Evolutionary conservation across 2,888 invertebrate species (phyloP), one percentile per base, ranked within the genome.

Genomic region (Agrochola circellaris): DNA sequence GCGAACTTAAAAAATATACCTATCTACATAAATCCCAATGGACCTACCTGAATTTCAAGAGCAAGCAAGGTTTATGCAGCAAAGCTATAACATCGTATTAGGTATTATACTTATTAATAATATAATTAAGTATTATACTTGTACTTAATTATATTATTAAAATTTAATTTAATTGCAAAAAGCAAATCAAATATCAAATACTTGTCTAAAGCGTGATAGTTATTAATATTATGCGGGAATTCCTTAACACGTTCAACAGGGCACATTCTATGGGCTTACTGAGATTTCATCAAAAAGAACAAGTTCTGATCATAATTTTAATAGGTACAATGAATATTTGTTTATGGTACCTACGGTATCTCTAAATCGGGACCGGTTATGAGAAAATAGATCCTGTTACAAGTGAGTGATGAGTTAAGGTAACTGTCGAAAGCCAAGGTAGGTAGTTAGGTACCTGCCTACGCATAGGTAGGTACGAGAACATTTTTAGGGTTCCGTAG

Each of bases 341-440:
- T 48, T 77, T 64, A 45, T 6, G 0, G 15, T 58, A 69, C 34
- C 38, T 61, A 30, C 2, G 34, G 34, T 34, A 73, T 70, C 67
- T 83, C 38, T 15, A 74, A 61, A 60, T 62, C 17, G 26, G 23
- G 54, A 85, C 85, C 87, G 81, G 85, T 85, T 85, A 67, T 73
- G 17, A 26, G 34, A 75, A 77, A 79, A 74, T 67, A 48, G 69
- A 84, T 84, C 73, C 82, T 77, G 71, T 82, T 81, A 68, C 42
- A 62, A 71, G 67, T 58, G 58, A 75, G 71, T 54, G 38, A 73
- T 73, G 9, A 42, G 26, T 11, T 56, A n/a, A 48, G 42, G 34
- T 77, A 30, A 42, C 42, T 42, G 42, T 42, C 42, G 42, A 42
- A 11, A 42, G 9, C 11, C 42, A 42, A 42, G 9, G 42, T 9